Evolutionary conservation across 2,888 invertebrate species (phyloP), one percentile per base, ranked within the genome.

Genomic region (Mesorhabditis spiculigera): DNA sequence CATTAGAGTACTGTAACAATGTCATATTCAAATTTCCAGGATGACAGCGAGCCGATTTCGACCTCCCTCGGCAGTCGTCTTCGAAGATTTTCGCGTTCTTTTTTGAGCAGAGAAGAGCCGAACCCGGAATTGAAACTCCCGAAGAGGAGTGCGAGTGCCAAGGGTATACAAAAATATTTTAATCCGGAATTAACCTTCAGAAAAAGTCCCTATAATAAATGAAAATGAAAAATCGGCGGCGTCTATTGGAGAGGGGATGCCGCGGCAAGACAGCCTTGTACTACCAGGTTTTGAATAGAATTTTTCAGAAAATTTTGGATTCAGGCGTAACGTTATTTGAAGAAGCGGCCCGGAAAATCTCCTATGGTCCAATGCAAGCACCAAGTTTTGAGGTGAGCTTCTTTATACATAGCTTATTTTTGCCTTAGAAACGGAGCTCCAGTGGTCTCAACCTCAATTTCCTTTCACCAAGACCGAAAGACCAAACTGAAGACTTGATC

Each of bases 81-180:
- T 50, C 58, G 58, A 50, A 10, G 58, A 50, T 50, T 50, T 50
- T 50, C 58, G 2, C 58, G 58, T n/a, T 50, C 58, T 13, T 3
- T 50, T 50, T 50, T 50, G 58, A 10, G n/a, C 10, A 50, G 58
- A 50, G 58, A 50, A 50, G 58, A 50, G n/a, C 58, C 58, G 58
- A 10, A 50, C 8, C 8, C n/a, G 10, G 58, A 50, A 13, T 3
- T 13, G 10, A 50, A 50, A 3, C 8, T 13, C 58, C 58, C n/a
- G 8, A 50, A 50, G 3, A 50, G 58, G n/a, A 50, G 10, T 50
- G 8, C n/a, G 1, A 50, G 58, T 3, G 58, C 58, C 0, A 50
- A 50, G n/a, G 58, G 58, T 50, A 13, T 50, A n/a, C n/a, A n/a
- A 50, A n/a, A 50, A 50, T 3, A n/a, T 50, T 13, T 3, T n/a